phyloP scores from a whole-genome alignment of 2,113 vertebrate species.

The Monarcha castaneiventris region DNA sequence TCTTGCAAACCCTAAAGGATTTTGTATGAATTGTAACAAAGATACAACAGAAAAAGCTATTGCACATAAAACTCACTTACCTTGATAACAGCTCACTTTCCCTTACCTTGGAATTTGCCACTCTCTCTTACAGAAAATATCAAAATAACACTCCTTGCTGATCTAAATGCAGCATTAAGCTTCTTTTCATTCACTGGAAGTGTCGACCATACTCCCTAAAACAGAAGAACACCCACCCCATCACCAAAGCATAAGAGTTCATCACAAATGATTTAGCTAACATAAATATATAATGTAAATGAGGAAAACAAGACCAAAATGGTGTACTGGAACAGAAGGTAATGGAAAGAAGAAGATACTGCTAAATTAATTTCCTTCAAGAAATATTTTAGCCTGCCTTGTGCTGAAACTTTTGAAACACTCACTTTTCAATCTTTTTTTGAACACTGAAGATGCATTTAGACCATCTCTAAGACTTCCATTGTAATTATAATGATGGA shows the following conservation, averaged over 20 bases:
- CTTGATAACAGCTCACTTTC: neutral
- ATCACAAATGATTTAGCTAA: neutral
- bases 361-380: neutral
- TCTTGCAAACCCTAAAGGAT: constrained; percentile 87
- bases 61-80: neutral
- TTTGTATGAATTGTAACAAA: neutral
- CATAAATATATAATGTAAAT: neutral
- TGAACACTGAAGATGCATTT: neutral
- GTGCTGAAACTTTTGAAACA: neutral
- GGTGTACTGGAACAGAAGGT: neutral
- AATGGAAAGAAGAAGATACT: neutral
- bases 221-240: neutral
- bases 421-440: neutral
- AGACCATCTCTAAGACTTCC: neutral
- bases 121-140: constrained; percentile 97
- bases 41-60: neutral
- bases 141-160: constrained; percentile 90
- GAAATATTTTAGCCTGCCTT: neutral
- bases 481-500: neutral
- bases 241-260: neutral
- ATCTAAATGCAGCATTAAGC: constrained; percentile 91
- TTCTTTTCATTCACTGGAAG: constrained; percentile 98
- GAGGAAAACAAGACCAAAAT: neutral
- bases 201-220: constrained; percentile 97
- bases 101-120: constrained; percentile 98